These are phyloP conservation scores for Vandiemenella viatica DNA, from an alignment of 2,888 invertebrate genomes.

Conservation along the genomic window DNA sequence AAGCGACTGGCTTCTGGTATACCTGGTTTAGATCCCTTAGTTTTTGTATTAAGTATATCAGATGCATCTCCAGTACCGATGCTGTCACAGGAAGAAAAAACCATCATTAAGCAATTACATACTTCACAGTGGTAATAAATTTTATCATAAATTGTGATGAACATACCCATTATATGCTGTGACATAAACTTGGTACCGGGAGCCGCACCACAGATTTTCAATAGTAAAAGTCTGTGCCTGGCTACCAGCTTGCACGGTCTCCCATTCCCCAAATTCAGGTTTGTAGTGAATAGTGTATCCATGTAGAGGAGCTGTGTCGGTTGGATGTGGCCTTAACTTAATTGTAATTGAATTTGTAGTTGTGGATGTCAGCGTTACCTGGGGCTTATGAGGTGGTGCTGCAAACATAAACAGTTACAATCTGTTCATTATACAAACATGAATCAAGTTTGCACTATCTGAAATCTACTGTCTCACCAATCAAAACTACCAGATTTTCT, in stretches of 20 bases:
- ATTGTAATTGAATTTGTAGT: constrained; percentile 61
- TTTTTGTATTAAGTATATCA: constrained; percentile 74
- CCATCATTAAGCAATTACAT: constrained; percentile 6
- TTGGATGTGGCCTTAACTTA: constrained; percentile 54
- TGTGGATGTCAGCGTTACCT: constrained; percentile 55
- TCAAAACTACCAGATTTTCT: too few species aligned
- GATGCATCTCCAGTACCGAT: constrained; percentile 87
- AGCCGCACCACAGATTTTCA: constrained; percentile 80
- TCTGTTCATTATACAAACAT: too few species aligned
- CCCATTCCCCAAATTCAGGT: constrained; percentile 90
- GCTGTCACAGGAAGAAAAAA: constrained; percentile 30
- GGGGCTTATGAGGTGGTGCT: constrained; percentile 64
- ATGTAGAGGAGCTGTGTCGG: constrained; percentile 74
- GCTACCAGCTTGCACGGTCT: constrained; percentile 64
- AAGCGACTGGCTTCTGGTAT: constrained; percentile 81
- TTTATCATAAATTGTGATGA: background rate
- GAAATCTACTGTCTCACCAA: too few species aligned
- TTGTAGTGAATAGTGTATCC: constrained; percentile 87
- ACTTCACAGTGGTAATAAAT: background rate
- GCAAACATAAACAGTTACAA: constrained; percentile 20
- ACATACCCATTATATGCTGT: constrained; percentile 78
- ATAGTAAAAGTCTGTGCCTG: constrained; percentile 70
- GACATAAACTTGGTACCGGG: constrained; percentile 83
- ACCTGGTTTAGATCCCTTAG: constrained; percentile 86
- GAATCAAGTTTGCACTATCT: background rate